Percentiles rank a stretch among this genome's conserved stretches.
phyloP scores from a whole-genome alignment of 2,113 vertebrate species.

The Strigops habroptila region DNA sequence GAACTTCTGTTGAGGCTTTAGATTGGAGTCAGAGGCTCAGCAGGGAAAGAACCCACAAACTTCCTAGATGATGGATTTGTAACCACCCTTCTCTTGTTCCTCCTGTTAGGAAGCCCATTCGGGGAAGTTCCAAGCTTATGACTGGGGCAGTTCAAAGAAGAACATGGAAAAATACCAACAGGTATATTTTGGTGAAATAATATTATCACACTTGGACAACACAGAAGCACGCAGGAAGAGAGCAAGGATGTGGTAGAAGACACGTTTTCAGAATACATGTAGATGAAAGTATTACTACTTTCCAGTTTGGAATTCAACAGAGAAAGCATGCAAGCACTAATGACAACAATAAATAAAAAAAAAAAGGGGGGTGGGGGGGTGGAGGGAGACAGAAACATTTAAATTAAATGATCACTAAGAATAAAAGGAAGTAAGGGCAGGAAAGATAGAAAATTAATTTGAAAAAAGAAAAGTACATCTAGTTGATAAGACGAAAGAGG shows the following conservation, averaged over 20 bases:
- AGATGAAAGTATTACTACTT: neutral
- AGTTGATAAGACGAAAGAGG: neutral
- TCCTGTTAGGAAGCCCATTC: neutral
- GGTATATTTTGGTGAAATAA: neutral
- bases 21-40: neutral
- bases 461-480: neutral
- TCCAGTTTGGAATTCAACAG: neutral
- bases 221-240: neutral
- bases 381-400: neutral
- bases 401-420: neutral
- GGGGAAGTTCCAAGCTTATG: slow-evolving; percentile 35
- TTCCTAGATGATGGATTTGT: neutral
- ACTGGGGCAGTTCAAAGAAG: slow-evolving; percentile 36
- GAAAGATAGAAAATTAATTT: neutral
- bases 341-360: neutral
- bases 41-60: neutral
- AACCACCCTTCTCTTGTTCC: neutral
- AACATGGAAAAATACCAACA: slow-evolving; percentile 30
- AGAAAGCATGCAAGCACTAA: neutral
- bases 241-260: neutral
- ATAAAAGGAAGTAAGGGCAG: neutral
- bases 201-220: neutral
- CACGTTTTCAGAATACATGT: neutral
- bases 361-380: no score
- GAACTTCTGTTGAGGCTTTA: neutral